Conservation (phyloP, 2,888 invertebrate genomes). For the Pomacea canaliculata region DNA sequence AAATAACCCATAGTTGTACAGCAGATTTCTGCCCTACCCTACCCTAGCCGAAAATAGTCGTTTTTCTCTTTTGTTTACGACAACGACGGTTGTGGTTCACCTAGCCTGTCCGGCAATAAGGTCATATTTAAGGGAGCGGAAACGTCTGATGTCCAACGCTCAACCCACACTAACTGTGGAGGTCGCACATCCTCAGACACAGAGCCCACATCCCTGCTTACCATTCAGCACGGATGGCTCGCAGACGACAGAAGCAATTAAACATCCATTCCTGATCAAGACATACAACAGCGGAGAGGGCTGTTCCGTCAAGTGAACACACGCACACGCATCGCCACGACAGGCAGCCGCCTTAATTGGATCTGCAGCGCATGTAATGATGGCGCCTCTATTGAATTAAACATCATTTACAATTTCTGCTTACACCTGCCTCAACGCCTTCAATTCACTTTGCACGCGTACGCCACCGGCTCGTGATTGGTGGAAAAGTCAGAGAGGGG, state of each 20-base stretch:
- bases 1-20: too few species aligned
- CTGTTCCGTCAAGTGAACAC: background rate
- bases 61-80: too few species aligned
- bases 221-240: background rate
- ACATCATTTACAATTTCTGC: slow-evolving; percentile 4
- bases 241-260: slow-evolving; percentile 5
- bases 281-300: background rate
- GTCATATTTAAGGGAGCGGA: too few species aligned
- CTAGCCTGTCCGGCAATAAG: too few species aligned
- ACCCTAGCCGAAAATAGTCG: too few species aligned
- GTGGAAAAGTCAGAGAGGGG: too few species aligned
- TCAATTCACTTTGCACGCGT: background rate
- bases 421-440: slow-evolving; percentile 4
- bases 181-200: background rate
- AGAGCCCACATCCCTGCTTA: background rate
- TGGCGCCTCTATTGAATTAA: background rate
- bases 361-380: background rate
- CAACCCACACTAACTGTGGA: background rate
- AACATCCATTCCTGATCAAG: slow-evolving; percentile 2
- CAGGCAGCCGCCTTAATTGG: background rate
- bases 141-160: too few species aligned
- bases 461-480: too few species aligned
- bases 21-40: too few species aligned
- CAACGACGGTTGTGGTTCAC: too few species aligned
- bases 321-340: background rate